Evolutionary conservation across 1,140 invertebrate species (phyloP).

Genomic region (Scaptodrosophila lebanonensis): DNA sequence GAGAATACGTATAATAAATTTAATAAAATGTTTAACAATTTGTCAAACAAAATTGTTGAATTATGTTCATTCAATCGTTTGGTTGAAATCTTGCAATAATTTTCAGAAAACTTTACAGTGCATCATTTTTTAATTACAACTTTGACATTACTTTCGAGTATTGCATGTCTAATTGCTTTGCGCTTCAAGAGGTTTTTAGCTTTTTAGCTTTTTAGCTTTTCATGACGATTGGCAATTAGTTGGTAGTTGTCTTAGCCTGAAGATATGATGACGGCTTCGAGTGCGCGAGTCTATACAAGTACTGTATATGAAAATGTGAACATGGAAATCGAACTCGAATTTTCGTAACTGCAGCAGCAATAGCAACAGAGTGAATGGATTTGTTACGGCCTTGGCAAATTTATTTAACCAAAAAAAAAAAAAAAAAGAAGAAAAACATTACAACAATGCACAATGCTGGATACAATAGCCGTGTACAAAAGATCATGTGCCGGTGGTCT

Average conservation of each 20-base stretch:
- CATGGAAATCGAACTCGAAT: slow-evolving; percentile 27
- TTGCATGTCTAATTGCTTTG: slow-evolving; percentile 69
- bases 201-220: slow-evolving; percentile 21
- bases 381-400: slow-evolving; percentile 55
- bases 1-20: too few species aligned
- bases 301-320: slow-evolving; percentile 13
- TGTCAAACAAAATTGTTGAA: too few species aligned
- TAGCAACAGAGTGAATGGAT: slow-evolving; percentile 26
- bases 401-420: slow-evolving; percentile 22
- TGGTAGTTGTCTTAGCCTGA: slow-evolving; percentile 24
- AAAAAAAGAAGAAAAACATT: too few species aligned
- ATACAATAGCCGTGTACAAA: too few species aligned
- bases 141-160: slow-evolving; percentile 67
- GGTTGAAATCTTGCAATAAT: slow-evolving; percentile 16
- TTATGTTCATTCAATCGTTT: too few species aligned
- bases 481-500: too few species aligned
- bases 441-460: too few species aligned
- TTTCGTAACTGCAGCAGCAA: slow-evolving; percentile 46
- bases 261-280: slow-evolving; percentile 31
- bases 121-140: slow-evolving; percentile 58
- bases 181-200: slow-evolving; percentile 40
- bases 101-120: slow-evolving; percentile 19
- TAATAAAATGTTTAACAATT: too few species aligned
- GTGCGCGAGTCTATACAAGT: not conserved
- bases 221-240: slow-evolving; percentile 50